Evolutionary conservation across 1,140 invertebrate species (phyloP), one percentile per base, ranked within the genome.

Genomic region (Caenorhabditis inopinata): DNA sequence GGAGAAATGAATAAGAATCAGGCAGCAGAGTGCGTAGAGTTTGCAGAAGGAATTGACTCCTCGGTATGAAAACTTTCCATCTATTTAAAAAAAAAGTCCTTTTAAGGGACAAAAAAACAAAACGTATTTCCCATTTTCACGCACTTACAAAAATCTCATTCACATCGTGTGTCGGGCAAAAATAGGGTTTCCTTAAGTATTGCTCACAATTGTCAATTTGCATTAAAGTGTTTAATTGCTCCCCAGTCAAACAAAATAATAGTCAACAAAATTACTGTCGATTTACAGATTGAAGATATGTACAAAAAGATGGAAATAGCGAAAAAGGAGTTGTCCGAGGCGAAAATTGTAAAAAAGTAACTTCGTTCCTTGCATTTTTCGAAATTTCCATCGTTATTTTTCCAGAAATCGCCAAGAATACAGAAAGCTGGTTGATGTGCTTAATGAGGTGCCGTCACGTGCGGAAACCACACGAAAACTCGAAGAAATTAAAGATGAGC

Each of bases 381-480:
- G 3, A 2, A 68, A 38, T 38, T 18, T 12, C 25, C 2, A 38
- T 9, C 3, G 18, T 38, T 38, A 5, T 2, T 1, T 9, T 18
- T 68, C n/a, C 32, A 74, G 74, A 58, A 80, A 80, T 18, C 68
- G 79, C n/a, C 68, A 74, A 45, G 79, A 80, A 74, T 83, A 81
- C 49, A 25, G 29, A 11, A 27, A 29, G 25, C 74, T 83, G 6
- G 82, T 83, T 14, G 78, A 81, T 21, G 29, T 53, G 58, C 53
- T 83, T 14, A 49, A 83, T n/a, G 80, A 83, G 25, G 42, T 78
- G 29, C 82, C 82, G 21, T 46, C 80, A 2, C 21, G 79, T 25
- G 38, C 77, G n/a, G 76, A 81, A 14, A 78, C 75, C 1, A 79
- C 35, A 3, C 48, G 49, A 48, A 77, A 81, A 18, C 45, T 83